Conservation (phyloP, 2,888 invertebrate genomes). For the Falcaria lacertinaria region DNA sequence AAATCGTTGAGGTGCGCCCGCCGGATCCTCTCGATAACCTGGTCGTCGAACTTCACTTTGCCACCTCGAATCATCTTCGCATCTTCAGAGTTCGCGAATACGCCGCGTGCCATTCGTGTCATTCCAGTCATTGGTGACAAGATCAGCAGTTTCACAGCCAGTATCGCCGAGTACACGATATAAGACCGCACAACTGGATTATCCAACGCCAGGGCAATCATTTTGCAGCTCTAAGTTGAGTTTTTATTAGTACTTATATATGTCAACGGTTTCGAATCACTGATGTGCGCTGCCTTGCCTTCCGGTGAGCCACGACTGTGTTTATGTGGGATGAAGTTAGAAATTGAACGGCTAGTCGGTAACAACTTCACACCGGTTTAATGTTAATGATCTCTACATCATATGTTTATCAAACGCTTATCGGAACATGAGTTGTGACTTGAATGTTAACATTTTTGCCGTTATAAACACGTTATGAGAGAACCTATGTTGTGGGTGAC, state of each 20-base stretch:
- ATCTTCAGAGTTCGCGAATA: slow-evolving; percentile 60
- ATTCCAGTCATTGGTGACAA: slow-evolving; percentile 40
- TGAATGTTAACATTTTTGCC: too few species aligned
- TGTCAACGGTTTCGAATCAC: too few species aligned
- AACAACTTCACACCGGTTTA: not conserved
- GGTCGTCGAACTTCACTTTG: slow-evolving; percentile 58
- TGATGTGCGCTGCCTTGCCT: too few species aligned
- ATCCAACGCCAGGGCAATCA: slow-evolving; percentile 37
- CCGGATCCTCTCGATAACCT: slow-evolving; percentile 51
- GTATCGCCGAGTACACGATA: slow-evolving; percentile 54
- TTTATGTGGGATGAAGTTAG: not conserved
- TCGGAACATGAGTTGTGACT: too few species aligned
- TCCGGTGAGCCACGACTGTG: too few species aligned
- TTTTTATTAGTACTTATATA: too few species aligned
- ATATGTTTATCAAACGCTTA: not conserved
- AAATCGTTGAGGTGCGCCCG: slow-evolving; percentile 85
- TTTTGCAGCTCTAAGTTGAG: slow-evolving; percentile 28
- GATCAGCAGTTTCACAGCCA: slow-evolving; percentile 51
- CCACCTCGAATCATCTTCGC: slow-evolving; percentile 36
- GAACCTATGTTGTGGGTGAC: too few species aligned
- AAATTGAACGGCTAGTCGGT: not conserved
- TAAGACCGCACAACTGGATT: slow-evolving; percentile 52
- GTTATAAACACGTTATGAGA: too few species aligned
- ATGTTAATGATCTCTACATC: not conserved
- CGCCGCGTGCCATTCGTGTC: slow-evolving; percentile 37